Percentiles rank a stretch among this genome's conserved stretches.
Evolutionary conservation across 2,888 invertebrate genomes (phyloP).

Genomic region (Eristalis pertinax): DNA sequence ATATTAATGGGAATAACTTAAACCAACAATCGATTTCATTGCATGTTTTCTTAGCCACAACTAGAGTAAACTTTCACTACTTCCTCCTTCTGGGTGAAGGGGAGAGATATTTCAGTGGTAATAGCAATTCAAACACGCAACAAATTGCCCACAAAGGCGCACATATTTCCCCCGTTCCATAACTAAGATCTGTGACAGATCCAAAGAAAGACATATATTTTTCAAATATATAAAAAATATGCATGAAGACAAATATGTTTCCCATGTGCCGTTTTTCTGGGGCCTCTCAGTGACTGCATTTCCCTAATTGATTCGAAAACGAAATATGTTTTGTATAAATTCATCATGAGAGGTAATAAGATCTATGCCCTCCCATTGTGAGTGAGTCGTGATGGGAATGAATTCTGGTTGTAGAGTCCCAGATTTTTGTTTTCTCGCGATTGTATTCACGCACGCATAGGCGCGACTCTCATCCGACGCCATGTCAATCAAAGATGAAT

Average conservation of each 20-base stretch:
- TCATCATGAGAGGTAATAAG: constrained; percentile 38
- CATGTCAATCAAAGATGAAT: constrained; percentile 65
- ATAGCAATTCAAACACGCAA: constrained; percentile 24
- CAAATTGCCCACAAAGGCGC: constrained; percentile 24
- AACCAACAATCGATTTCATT: constrained; percentile 49
- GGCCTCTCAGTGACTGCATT: neutral
- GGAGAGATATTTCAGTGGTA: neutral
- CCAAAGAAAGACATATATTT: neutral
- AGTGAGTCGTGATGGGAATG: constrained; percentile 26
- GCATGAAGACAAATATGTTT: neutral
- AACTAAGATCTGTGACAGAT: constrained; percentile 22
- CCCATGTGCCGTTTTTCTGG: neutral
- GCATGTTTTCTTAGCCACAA: constrained; percentile 21
- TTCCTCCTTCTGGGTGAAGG: neutral
- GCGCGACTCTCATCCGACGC: constrained; percentile 16
- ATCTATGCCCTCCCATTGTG: constrained; percentile 17
- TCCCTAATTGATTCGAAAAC: constrained; percentile 33
- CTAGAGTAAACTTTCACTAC: constrained; percentile 54
- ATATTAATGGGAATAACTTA: neutral
- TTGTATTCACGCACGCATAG: constrained; percentile 28
- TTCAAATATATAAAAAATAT: neutral
- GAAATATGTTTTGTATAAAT: constrained; percentile 17
- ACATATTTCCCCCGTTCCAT: neutral
- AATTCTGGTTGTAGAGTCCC: constrained; percentile 18
- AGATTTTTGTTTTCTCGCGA: constrained; percentile 32